These are phyloP conservation scores for Acanthopagrus latus DNA, from an alignment of 2,797 vertebrate genomes.

Conservation along the genomic window DNA sequence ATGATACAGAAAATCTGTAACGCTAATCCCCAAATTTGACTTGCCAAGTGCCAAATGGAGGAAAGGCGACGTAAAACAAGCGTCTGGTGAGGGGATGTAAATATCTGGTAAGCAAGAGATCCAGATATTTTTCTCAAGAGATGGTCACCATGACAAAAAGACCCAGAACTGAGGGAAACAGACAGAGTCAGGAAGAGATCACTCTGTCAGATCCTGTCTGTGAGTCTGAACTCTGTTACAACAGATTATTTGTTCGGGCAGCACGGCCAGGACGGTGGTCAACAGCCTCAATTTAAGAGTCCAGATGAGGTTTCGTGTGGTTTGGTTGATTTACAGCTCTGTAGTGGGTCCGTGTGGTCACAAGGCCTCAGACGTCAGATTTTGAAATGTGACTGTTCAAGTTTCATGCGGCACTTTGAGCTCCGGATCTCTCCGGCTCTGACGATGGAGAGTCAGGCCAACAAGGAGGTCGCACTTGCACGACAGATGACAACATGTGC, in stretches of 20 bases:
- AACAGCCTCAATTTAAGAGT: slow-evolving; percentile 34
- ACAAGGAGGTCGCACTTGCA: not conserved
- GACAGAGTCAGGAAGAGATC: not conserved
- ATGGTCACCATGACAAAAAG: slow-evolving; percentile 1
- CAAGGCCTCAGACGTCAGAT: slow-evolving; percentile 16
- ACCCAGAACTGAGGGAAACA: slow-evolving; percentile 1
- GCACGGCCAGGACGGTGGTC: slow-evolving; percentile 31
- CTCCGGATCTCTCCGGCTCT: not conserved
- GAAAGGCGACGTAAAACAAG: not conserved
- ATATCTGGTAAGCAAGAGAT: not conserved
- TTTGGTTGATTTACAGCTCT: slow-evolving; percentile 32
- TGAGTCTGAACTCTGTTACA: slow-evolving; percentile 21
- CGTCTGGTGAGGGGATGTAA: not conserved
- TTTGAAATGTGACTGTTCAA: not conserved
- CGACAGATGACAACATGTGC: too few species aligned
- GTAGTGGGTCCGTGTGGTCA: slow-evolving; percentile 23
- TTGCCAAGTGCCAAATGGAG: not conserved
- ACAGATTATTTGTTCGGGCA: slow-evolving; percentile 38
- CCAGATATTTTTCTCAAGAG: not conserved
- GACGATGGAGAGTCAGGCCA: too few species aligned
- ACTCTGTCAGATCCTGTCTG: not conserved
- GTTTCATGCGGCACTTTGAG: not conserved
- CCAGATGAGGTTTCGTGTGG: slow-evolving; percentile 47
- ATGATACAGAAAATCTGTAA: not conserved
- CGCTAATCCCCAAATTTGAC: not conserved